Evolutionary conservation across 1,140 invertebrate species (phyloP).

Genomic region (Drosophila lacteicornis): DNA sequence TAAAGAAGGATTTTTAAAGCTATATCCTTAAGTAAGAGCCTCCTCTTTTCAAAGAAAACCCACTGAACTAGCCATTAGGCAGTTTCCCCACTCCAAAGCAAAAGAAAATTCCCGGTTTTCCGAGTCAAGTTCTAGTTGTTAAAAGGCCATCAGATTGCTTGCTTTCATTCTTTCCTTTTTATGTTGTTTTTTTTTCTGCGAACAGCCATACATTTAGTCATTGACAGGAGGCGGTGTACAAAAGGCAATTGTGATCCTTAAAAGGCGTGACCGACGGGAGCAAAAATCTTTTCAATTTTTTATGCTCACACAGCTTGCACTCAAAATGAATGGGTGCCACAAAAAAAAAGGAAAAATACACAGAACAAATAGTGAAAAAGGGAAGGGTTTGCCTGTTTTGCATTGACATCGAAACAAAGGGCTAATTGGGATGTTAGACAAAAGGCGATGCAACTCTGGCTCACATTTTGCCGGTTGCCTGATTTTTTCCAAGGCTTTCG

Average conservation of each 20-base stretch:
- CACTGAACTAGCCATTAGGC: conserved; percentile 33
- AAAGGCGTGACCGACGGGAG: conserved; percentile 45
- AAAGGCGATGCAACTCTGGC: conserved; percentile 48
- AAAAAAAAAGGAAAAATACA: neutral
- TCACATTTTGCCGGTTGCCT: conserved; percentile 18
- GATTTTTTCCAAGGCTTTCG: conserved; percentile 19
- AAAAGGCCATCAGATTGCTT: conserved; percentile 48
- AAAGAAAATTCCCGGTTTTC: conserved; percentile 2
- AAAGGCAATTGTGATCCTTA: conserved; percentile 57
- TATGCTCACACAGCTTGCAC: conserved; percentile 43
- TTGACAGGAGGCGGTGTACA: conserved; percentile 49
- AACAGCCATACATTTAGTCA: conserved; percentile 58
- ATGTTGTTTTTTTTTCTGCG: conserved; percentile 10
- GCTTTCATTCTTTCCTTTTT: conserved; percentile 14
- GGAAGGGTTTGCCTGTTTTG: conserved; percentile 47
- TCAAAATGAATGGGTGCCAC: conserved; percentile 26
- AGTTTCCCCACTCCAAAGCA: neutral
- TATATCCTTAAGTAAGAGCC: neutral
- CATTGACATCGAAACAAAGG: conserved; percentile 59
- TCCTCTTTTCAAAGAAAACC: neutral
- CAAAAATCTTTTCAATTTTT: conserved; percentile 42
- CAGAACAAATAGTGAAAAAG: conserved; percentile 17
- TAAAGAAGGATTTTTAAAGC: conserved; percentile 11
- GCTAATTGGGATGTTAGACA: conserved; percentile 62
- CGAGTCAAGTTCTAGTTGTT: conserved; percentile 44